Percentiles rank a stretch among this genome's conserved stretches.
phyloP scores from a whole-genome alignment of 1,140 invertebrate species.

The Drosophila elegans region DNA sequence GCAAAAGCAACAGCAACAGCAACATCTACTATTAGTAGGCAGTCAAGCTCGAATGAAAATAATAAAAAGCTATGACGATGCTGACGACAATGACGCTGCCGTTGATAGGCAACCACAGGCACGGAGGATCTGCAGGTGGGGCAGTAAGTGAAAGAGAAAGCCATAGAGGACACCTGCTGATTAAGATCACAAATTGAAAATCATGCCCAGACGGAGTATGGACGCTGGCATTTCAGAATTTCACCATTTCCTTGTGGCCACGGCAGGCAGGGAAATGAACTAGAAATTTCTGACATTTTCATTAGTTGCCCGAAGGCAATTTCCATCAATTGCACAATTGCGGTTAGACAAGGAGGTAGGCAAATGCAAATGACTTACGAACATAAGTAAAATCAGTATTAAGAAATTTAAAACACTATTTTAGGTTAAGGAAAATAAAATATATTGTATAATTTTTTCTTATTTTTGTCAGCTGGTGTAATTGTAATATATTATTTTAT shows the following conservation, averaged over 20 bases:
- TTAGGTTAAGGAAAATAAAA: no score
- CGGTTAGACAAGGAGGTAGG: not conserved
- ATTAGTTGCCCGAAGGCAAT: slow-evolving; percentile 38
- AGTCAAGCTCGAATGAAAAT: slow-evolving; percentile 73
- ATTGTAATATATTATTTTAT: no score
- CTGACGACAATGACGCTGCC: slow-evolving; percentile 52
- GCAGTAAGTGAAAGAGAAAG: slow-evolving; percentile 24
- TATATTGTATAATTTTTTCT: no score
- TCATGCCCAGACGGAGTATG: slow-evolving; percentile 42
- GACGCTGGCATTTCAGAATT: slow-evolving; percentile 1
- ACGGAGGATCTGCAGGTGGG: slow-evolving; percentile 1
- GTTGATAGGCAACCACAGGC: slow-evolving; percentile 58
- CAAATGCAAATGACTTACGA: not conserved
- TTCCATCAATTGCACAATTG: slow-evolving; percentile 29
- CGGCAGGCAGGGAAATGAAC: slow-evolving; percentile 11
- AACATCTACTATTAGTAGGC: slow-evolving; percentile 69
- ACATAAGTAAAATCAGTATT: not conserved
- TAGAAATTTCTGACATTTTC: slow-evolving; percentile 42
- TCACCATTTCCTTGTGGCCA: not conserved
- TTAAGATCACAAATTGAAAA: slow-evolving; percentile 84
- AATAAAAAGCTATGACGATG: slow-evolving; percentile 72
- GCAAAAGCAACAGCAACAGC: slow-evolving; percentile 51
- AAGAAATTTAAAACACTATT: not conserved
- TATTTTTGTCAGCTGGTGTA: no score
- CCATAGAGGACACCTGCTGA: slow-evolving; percentile 80